A percentile compares a stretch with the other conserved stretches of the same genome.
phyloP scores from a whole-genome alignment of 2,797 vertebrate species.

The Fistularia commersonii region DNA sequence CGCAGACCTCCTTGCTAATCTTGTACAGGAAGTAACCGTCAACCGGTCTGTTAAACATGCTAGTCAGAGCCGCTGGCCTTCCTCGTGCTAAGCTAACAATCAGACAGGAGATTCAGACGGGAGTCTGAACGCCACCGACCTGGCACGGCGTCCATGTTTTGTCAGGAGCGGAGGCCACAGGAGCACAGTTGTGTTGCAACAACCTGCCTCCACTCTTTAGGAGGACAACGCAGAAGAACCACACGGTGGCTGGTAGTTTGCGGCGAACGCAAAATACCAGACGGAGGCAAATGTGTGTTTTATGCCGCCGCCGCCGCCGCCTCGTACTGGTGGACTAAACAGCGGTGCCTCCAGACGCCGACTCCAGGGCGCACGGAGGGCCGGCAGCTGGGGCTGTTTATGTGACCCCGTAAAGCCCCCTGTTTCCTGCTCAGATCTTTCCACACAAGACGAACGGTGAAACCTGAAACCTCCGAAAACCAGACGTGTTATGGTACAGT shows the following conservation, averaged over 20 bases:
- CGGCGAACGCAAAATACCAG: conserved; percentile 27
- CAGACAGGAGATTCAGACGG: no score
- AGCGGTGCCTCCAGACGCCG: conserved; percentile 46
- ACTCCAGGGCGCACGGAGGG: conserved; percentile 23
- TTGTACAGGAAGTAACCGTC: no score
- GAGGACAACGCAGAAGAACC: no score
- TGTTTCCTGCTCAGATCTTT: conserved; percentile 56
- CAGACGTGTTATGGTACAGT: conserved; percentile 33
- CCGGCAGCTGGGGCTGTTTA: conserved; percentile 58
- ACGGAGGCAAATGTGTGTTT: conserved; percentile 47
- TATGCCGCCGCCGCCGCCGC: conserved; percentile 22
- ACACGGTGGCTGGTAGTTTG: conserved; percentile 3
- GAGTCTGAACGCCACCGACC: no score
- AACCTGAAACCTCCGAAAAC: conserved; percentile 27
- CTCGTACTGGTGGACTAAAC: conserved; percentile 52
- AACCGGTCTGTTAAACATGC: no score
- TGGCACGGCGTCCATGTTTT: no score
- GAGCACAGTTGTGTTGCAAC: no score
- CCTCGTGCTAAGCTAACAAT: no score
- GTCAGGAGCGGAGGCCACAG: no score
- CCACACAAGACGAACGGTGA: conserved; percentile 40
- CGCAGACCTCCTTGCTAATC: no score
- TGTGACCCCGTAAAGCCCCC: conserved; percentile 50
- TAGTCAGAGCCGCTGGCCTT: no score
- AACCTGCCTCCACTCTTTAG: no score